Conservation (phyloP, 1,140 invertebrate species). For the Metaphire vulgaris region DNA sequence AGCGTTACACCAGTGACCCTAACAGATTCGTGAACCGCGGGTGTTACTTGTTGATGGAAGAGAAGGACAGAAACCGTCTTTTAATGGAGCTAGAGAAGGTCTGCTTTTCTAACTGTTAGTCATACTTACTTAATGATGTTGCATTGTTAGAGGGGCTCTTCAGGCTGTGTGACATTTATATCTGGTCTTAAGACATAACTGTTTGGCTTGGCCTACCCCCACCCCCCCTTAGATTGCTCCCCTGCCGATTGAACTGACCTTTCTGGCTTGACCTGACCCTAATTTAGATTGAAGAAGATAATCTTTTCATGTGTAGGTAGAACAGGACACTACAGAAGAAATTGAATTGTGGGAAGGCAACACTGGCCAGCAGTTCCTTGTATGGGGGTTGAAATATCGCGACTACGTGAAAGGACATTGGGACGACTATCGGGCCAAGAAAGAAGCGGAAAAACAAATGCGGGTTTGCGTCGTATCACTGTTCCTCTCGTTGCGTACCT, state of each 20-base stretch:
- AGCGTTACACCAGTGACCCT: conserved; percentile 63
- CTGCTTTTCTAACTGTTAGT: conserved; percentile 7
- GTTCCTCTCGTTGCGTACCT: too few species aligned
- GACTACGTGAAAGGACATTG: conserved; percentile 49
- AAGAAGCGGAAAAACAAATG: conserved; percentile 50
- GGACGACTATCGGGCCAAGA: conserved; percentile 43
- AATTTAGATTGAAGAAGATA: not conserved
- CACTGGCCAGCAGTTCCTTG: conserved; percentile 42
- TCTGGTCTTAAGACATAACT: not conserved
- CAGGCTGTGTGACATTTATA: not conserved
- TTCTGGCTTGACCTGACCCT: not conserved
- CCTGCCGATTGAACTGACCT: not conserved
- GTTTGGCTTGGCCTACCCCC: too few species aligned
- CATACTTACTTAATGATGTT: not conserved
- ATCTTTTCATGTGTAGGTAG: conserved; percentile 38
- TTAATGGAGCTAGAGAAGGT: conserved; percentile 57
- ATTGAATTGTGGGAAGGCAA: conserved; percentile 46
- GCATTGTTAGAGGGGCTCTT: not conserved
- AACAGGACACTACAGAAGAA: conserved; percentile 47
- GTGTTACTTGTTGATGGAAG: conserved; percentile 71
- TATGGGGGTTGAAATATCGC: conserved; percentile 44
- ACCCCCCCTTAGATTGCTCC: not conserved
- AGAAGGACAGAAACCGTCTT: conserved; percentile 70
- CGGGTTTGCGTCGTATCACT: conserved; percentile 39
- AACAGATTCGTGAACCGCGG: conserved; percentile 70